Percentiles rank a stretch among this genome's conserved stretches.
Evolutionary conservation across 2,888 invertebrate genomes (phyloP).

Genomic region (Apodemia zela): DNA sequence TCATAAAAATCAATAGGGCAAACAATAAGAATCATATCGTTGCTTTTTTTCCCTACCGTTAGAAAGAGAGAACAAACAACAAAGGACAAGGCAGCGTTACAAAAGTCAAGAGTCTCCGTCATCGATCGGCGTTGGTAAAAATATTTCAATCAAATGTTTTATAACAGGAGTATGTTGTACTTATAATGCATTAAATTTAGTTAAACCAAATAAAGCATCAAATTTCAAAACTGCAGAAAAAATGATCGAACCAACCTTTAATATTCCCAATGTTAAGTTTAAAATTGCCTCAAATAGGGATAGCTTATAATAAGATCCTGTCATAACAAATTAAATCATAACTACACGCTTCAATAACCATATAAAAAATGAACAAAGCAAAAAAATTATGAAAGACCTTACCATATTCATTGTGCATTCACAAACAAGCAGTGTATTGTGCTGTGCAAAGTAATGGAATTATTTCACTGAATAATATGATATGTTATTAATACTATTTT

Average conservation of each 20-base stretch:
- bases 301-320: slow-evolving; percentile 61
- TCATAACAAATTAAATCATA: slow-evolving; percentile 79
- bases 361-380: slow-evolving; percentile 50
- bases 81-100: slow-evolving; percentile 56
- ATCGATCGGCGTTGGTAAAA: slow-evolving; percentile 62
- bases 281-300: slow-evolving; percentile 37
- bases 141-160: slow-evolving; percentile 14
- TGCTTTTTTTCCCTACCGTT: slow-evolving; percentile 54
- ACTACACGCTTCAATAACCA: slow-evolving; percentile 66
- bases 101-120: slow-evolving; percentile 73
- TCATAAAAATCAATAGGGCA: slow-evolving; percentile 71
- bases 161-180: slow-evolving; percentile 21
- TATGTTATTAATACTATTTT: slow-evolving; percentile 47
- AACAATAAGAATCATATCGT: slow-evolving; percentile 62
- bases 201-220: slow-evolving; percentile 44
- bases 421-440: slow-evolving; percentile 58
- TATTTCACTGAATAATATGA: slow-evolving; percentile 47
- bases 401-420: slow-evolving; percentile 72
- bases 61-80: slow-evolving; percentile 56
- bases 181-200: slow-evolving; percentile 39
- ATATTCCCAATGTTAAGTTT: slow-evolving; percentile 30
- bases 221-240: slow-evolving; percentile 43
- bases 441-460: slow-evolving; percentile 55
- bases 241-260: slow-evolving; percentile 20
- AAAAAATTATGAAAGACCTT: slow-evolving; percentile 62